Percentiles rank a stretch among this genome's conserved stretches.
phyloP scores from a whole-genome alignment of 2,888 invertebrate species.

The Xanthia togata region DNA sequence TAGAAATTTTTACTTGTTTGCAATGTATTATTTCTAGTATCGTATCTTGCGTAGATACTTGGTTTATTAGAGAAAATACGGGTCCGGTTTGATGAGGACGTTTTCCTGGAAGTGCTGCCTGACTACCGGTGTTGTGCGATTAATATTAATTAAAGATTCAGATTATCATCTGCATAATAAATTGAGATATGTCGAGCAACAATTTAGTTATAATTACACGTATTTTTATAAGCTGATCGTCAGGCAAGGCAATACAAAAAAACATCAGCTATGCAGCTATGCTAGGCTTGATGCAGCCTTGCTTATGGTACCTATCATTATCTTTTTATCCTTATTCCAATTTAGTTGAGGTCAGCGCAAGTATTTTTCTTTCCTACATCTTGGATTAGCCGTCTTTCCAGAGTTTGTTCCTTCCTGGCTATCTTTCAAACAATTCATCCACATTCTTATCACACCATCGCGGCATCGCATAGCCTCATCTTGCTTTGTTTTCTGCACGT shows the following conservation, averaged over 20 bases:
- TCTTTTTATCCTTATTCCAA: not conserved
- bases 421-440: not conserved
- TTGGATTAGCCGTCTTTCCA: not conserved
- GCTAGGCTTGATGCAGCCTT: too few relatives aligned
- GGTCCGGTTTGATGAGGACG: conserved; percentile 31
- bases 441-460: not conserved
- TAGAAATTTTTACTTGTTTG: conserved; percentile 1
- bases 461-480: too few relatives aligned
- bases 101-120: conserved; percentile 39
- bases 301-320: too few relatives aligned
- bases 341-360: not conserved
- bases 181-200: conserved; percentile 15
- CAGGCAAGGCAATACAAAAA: too few relatives aligned
- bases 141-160: conserved; percentile 58
- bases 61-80: conserved; percentile 34
- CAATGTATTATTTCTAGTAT: conserved; percentile 30
- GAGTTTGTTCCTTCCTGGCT: not conserved
- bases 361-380: not conserved
- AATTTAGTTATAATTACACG: conserved; percentile 22
- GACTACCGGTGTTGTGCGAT: conserved; percentile 46
- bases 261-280: too few relatives aligned
- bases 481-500: not conserved
- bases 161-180: conserved; percentile 53
- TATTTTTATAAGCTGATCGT: not conserved
- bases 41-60: conserved; percentile 2